These are phyloP conservation scores for Embidobia sp. DNA, from an alignment of 2,888 invertebrate species.

Conservation along the genomic window DNA sequence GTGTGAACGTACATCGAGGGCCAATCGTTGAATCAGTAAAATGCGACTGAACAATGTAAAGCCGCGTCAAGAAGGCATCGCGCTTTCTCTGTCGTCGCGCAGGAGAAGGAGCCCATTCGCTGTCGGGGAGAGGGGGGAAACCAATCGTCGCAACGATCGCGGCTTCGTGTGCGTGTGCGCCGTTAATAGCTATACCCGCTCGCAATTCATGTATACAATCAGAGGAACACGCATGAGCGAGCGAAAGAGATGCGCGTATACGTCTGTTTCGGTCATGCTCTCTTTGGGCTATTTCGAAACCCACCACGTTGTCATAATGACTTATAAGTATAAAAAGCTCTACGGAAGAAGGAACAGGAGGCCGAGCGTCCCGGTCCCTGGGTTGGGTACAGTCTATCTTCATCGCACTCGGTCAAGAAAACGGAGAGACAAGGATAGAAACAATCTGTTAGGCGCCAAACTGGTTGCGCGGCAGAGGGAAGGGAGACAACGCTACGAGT, in stretches of 20 bases:
- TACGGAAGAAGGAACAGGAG: slow-evolving; percentile 46
- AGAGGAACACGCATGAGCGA: slow-evolving; percentile 45
- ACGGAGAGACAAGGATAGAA: not conserved
- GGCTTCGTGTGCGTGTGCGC: slow-evolving; percentile 53
- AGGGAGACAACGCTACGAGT: slow-evolving; percentile 29
- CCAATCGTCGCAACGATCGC: slow-evolving; percentile 77
- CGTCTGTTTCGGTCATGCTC: slow-evolving; percentile 25
- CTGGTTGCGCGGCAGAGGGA: slow-evolving; percentile 16
- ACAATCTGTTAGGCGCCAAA: slow-evolving; percentile 5
- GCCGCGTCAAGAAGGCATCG: slow-evolving; percentile 43
- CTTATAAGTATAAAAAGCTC: slow-evolving; percentile 41
- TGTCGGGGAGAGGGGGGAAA: slow-evolving; percentile 69
- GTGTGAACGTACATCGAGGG: slow-evolving; percentile 62
- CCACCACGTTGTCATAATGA: slow-evolving; percentile 51
- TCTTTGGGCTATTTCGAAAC: slow-evolving; percentile 45
- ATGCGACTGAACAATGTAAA: slow-evolving; percentile 68
- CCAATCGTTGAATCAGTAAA: slow-evolving; percentile 74
- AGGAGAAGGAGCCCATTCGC: slow-evolving; percentile 25
- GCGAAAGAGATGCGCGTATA: slow-evolving; percentile 1
- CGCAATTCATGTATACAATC: slow-evolving; percentile 19
- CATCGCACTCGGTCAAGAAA: slow-evolving; percentile 1
- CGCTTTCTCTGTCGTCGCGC: slow-evolving; percentile 5
- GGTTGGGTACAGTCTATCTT: slow-evolving; percentile 30
- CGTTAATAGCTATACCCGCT: slow-evolving; percentile 26
- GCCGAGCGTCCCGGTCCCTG: slow-evolving; percentile 45